Evolutionary conservation across 2,113 vertebrate genomes (phyloP), one percentile per base, ranked within the genome.

Genomic region (Peromyscus maniculatus): DNA sequence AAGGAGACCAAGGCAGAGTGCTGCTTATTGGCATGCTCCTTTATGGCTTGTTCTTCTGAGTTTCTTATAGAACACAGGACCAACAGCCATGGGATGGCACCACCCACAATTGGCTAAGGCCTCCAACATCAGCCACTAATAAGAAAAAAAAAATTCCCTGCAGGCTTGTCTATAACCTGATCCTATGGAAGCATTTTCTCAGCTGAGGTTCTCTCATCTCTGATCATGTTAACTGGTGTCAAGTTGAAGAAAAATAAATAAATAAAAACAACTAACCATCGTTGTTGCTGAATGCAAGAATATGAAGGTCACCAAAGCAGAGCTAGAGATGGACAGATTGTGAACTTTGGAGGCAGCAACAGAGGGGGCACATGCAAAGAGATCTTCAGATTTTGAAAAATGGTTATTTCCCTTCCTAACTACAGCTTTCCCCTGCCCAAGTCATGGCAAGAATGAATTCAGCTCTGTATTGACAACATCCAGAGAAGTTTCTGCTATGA

Each of bases 221-320:
- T 55, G 28, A 33, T 55, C 16, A 55, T 33, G 31, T 3, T 55
- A 36, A 33, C 28, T 36, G 9, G 77, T 26, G 28, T 55, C 3
- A 52, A 17, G 28, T 79, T 19, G 13, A 28, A 49, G 52, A 52
- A 77, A 55, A 55, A 52, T 43, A 43, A 43, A 43, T 43, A 43
- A 43, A 43, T 43, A 43, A 43, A 62, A 59, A 19, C 21, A 7
- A 11, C 7, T 33, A 19, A 2, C 31, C 26, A 79, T 0, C 28
- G 55, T 3, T 59, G 74, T 89, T 55, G 75, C 5, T 33, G 13
- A 28, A 62, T 83, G 46, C n/a, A 52, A 39, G 26, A 55, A n/a
- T 9, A 0, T 6, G 0, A 71, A 46, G 57, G 6, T 83, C 2
- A 7, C 3, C 0, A 5, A 24, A 33, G 8, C 5, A 1, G 1